A percentile compares a stretch with the other conserved stretches of the same genome.
phyloP scores from a whole-genome alignment of 2,113 vertebrate genomes.

The Charadrius vociferus region DNA sequence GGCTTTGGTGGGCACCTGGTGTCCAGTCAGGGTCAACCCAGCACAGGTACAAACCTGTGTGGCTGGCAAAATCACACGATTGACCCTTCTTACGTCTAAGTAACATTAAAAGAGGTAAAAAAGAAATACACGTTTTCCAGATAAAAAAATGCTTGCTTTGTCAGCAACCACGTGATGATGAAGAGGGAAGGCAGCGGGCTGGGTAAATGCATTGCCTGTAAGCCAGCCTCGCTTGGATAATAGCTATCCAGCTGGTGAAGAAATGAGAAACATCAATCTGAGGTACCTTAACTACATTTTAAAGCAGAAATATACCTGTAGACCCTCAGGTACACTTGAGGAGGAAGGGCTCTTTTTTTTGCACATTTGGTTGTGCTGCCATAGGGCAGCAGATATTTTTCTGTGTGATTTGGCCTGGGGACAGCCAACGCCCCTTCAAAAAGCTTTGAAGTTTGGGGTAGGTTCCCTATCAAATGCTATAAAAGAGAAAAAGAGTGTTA shows the following conservation, averaged over 20 bases:
- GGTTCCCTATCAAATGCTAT: not conserved
- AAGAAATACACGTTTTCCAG: not conserved
- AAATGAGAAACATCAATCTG: slow-evolving; percentile 5
- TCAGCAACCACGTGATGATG: fast-evolving
- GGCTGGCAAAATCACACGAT: not conserved
- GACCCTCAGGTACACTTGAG: not conserved
- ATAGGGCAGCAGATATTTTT: not conserved
- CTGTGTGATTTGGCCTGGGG: not conserved
- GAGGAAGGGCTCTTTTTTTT: not conserved
- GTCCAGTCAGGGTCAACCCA: not conserved
- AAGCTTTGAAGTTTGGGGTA: not conserved
- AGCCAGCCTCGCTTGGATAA: not conserved
- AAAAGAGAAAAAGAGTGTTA: not conserved
- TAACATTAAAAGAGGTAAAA: not conserved
- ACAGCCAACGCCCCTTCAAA: not conserved
- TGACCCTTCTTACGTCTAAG: not conserved
- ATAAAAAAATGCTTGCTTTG: not conserved
- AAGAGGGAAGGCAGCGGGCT: not conserved
- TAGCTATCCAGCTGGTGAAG: not conserved
- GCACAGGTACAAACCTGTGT: not conserved
- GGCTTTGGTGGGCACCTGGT: not conserved
- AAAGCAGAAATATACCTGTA: not conserved
- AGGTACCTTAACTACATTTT: slow-evolving; percentile 2
- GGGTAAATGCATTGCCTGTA: not conserved
- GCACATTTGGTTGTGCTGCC: not conserved